Conservation (phyloP, 1,140 invertebrate genomes). For the Meloidogyne chitwoodi region DNA sequence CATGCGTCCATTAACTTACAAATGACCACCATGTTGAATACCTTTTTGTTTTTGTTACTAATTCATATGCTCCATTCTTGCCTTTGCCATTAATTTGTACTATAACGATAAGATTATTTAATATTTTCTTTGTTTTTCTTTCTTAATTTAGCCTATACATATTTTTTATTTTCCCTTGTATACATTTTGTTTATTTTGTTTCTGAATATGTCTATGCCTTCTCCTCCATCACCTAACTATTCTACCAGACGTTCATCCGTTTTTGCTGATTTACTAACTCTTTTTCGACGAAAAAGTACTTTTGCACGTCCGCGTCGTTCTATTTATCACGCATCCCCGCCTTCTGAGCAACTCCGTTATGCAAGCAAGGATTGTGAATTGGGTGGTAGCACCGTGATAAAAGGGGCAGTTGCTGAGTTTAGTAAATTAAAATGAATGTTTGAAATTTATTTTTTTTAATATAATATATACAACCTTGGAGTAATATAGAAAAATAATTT, state of each 20-base stretch:
- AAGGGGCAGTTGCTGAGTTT: not conserved
- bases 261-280: conserved; percentile 53
- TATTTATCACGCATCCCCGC: conserved; percentile 27
- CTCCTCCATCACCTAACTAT: not conserved
- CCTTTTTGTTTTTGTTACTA: not conserved
- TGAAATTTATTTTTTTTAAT: too few relatives aligned
- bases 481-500: too few relatives aligned
- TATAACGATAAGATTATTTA: not conserved
- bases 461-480: too few relatives aligned
- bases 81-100: not conserved
- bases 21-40: not conserved
- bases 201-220: not conserved
- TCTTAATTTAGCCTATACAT: too few relatives aligned
- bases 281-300: conserved; percentile 52
- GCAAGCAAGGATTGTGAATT: not conserved
- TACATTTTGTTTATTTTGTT: too few relatives aligned
- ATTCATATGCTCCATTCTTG: not conserved
- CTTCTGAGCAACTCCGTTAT: not conserved
- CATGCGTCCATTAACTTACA: not conserved
- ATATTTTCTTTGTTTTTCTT: not conserved
- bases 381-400: not conserved
- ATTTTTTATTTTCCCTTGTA: too few relatives aligned
- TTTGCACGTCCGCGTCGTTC: conserved; percentile 28
- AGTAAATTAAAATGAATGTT: not conserved
- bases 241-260: conserved; percentile 47